Evolutionary conservation across 2,113 vertebrate species (phyloP).

Genomic region (Gobiocypris rarus): DNA sequence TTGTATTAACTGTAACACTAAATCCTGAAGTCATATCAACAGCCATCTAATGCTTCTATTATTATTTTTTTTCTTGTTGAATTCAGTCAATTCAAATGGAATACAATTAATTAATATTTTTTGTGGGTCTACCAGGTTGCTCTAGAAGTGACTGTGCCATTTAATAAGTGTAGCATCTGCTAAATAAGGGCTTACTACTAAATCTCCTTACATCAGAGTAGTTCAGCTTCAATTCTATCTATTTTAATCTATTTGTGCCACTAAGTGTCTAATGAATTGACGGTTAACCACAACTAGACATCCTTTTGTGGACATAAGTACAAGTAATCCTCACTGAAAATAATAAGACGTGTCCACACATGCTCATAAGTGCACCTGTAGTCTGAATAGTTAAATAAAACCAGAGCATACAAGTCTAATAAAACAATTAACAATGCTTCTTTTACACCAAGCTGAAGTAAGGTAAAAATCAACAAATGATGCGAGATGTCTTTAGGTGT

Average conservation of each 20-base stretch:
- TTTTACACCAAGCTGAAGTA: not conserved
- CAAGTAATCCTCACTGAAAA: conserved; percentile 1
- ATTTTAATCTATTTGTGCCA: not conserved
- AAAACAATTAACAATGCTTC: not conserved
- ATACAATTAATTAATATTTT: not conserved
- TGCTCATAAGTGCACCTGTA: conserved; percentile 1
- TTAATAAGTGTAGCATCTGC: not conserved
- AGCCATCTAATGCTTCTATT: not conserved
- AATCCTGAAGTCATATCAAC: not conserved
- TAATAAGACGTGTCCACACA: not conserved
- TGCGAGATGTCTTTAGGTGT: not conserved
- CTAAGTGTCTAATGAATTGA: conserved; percentile 8
- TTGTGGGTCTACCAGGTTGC: not conserved
- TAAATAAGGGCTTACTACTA: not conserved
- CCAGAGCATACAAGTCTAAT: conserved; percentile 15
- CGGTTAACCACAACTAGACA: not conserved
- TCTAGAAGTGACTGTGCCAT: not conserved
- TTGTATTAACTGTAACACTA: not conserved
- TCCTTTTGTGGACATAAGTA: conserved; percentile 1
- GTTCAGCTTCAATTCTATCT: not conserved
- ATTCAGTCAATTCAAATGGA: not conserved
- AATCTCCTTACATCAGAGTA: conserved; percentile 10
- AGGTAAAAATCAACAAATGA: conserved; percentile 13
- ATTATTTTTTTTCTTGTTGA: not conserved
- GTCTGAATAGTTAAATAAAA: conserved; percentile 30